Base-by-base conservation (phyloP, 2,888 invertebrate genomes). In the Chymomyza amoena region DNA sequence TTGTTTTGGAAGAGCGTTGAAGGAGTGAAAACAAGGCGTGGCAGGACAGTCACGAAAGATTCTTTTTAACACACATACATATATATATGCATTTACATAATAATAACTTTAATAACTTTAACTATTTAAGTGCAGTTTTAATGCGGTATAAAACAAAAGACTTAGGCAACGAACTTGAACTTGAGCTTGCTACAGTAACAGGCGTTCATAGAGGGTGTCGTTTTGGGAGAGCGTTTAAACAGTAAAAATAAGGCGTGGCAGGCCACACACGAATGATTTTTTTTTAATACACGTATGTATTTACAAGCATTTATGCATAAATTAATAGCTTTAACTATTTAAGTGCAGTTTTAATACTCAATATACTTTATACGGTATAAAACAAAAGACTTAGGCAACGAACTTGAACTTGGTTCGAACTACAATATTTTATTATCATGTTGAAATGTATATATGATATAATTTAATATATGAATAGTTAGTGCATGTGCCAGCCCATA, bases 331-430 rank as follows among this genome's bases (percentile, higher is more conserved):
- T 25, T 7, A 36, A 36, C 9, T 6, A 0, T 36, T 36, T 36
- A 36, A 36, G 6, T 36, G 36, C 36, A 36, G 7, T 36, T 36
- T 36, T 7, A 36, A 6, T 36, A n/a, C n/a, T n/a, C n/a, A n/a
- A n/a, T n/a, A n/a, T n/a, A n/a, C n/a, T n/a, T n/a, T n/a, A n/a
- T n/a, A 36, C 1, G 9, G 13, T 13, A n/a, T 7, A 59, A 32
- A 74, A 73, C 77, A 75, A 77, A 79, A 77, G 80, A 77, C 74
- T 76, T 73, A 74, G 68, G 75, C 72, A 69, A 72, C 78, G 56
- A 81, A 81, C 81, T 77, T 75, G 76, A 45, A 45, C 39, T 45
- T 45, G 39, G 13, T 45, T 45, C 13, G 39, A 13, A 10, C 1
- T 1, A 13, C 13, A n/a, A n/a, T n/a, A n/a, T 13, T 6, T 45